A percentile compares a stretch with the other conserved stretches of the same genome.
These are phyloP conservation scores for Orthonevra nobilis DNA, from an alignment of 2,888 invertebrate species.

Conservation along the genomic window DNA sequence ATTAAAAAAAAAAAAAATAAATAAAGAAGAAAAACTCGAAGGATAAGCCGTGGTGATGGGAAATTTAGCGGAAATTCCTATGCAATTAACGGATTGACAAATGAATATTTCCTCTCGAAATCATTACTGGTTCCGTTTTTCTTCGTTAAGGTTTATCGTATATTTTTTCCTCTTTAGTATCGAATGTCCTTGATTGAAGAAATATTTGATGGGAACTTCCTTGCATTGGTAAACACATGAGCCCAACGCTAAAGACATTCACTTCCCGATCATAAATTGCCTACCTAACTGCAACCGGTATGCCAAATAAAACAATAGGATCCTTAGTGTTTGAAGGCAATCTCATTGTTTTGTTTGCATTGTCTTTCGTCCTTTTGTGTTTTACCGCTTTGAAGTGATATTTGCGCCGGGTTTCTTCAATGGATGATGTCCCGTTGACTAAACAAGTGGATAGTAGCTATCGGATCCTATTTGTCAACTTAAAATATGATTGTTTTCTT, in stretches of 20 bases:
- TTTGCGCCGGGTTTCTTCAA: slow-evolving; percentile 31
- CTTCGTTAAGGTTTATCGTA: slow-evolving; percentile 16
- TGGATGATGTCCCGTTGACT: slow-evolving; percentile 57
- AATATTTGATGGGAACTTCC: slow-evolving; percentile 56
- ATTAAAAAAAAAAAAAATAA: no score
- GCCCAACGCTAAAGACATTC: slow-evolving; percentile 1
- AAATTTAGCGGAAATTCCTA: slow-evolving; percentile 64
- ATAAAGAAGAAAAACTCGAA: no score
- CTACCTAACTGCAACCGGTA: slow-evolving; percentile 41
- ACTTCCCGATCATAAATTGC: slow-evolving; percentile 27
- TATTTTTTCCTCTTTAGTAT: slow-evolving; percentile 33
- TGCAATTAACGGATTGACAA: slow-evolving; percentile 64
- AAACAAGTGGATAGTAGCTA: slow-evolving; percentile 54
- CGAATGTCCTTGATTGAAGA: slow-evolving; percentile 49
- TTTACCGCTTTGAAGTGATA: slow-evolving; percentile 43
- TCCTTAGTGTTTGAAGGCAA: slow-evolving; percentile 53
- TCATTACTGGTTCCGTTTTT: slow-evolving; percentile 20
- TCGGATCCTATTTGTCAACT: slow-evolving; percentile 65
- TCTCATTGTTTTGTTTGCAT: slow-evolving; percentile 39
- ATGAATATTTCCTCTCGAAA: slow-evolving; percentile 51
- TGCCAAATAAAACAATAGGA: slow-evolving; percentile 53
- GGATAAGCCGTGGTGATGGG: slow-evolving; percentile 15
- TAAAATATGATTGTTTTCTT: slow-evolving; percentile 23
- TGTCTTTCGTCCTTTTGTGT: slow-evolving; percentile 56
- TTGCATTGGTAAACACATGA: slow-evolving; percentile 26